phyloP scores from a whole-genome alignment of 2,888 invertebrate species.

The Eupeodes latifasciatus region DNA sequence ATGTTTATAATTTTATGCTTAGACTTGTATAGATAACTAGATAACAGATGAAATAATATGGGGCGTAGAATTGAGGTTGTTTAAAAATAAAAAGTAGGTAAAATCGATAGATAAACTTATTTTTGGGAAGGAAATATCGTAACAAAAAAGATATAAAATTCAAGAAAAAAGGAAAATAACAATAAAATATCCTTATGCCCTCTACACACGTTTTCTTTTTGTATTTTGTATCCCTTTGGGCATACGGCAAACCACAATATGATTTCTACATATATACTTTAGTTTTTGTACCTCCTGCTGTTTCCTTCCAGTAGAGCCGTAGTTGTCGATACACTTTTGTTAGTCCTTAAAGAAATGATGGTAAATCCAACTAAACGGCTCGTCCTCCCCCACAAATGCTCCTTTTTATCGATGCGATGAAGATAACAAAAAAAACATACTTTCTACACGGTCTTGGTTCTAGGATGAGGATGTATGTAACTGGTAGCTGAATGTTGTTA shows the following conservation, averaged over 20 bases:
- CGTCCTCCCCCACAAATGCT: conserved; percentile 44
- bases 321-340: conserved; percentile 36
- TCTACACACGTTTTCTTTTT: conserved; percentile 27
- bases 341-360: conserved; percentile 20
- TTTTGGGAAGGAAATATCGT: conserved; percentile 26
- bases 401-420: conserved; percentile 16
- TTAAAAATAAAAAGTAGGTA: conserved; percentile 21
- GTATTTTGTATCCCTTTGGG: conserved; percentile 14
- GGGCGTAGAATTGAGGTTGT: neutral
- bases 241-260: conserved; percentile 45
- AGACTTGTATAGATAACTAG: conserved; percentile 62
- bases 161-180: conserved; percentile 35
- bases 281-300: conserved; percentile 51
- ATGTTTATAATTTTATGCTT: conserved; percentile 33
- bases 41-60: conserved; percentile 58
- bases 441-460: neutral
- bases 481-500: conserved; percentile 8
- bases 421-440: neutral
- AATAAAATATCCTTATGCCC: conserved; percentile 60
- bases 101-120: conserved; percentile 63
- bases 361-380: conserved; percentile 33
- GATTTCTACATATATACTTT: conserved; percentile 5
- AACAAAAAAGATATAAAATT: conserved; percentile 20
- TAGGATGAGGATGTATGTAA: neutral
- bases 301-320: neutral